Base-by-base conservation (phyloP, 1,140 invertebrate genomes). In the Oncopeltus fasciatus region DNA sequence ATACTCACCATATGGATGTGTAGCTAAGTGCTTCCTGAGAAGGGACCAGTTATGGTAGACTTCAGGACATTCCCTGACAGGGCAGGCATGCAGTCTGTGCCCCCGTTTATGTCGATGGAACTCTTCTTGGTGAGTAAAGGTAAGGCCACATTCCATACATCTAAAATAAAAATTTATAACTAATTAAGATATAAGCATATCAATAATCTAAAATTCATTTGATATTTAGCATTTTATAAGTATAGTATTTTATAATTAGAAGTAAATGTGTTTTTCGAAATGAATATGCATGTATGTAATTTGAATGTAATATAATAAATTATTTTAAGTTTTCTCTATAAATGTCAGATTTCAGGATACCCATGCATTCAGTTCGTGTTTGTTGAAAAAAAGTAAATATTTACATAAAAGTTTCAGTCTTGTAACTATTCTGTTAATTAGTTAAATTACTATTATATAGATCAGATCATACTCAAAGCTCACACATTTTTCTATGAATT, bases 21-120 rank as follows among this genome's bases (percentile, higher is more conserved):
- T 24, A 11, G 20, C 16, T 3, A 53, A 43, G 57, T 62, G 61
- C 24, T 62, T 62, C n/a, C 61, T 31, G 8, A 62, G 16, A n/a
- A 5, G 12, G 9, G 49, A 57, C 61, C 61, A 62, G 18, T 56
- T 56, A 20, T 21, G 18, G 31, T 27, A 62, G n/a, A 28, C 31
- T 38, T 31, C 51, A 1, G 20, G 5, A 43, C 61, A 62, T 4
- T 18, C 31, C 20, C 14, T 21, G 3, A 24, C 29, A 38, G 49
- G 28, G 46, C 61, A 62, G 18, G 33, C 14, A 21, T 56, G 38
- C 12, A 62, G 2, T 14, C n/a, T 21, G 26, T 62, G 61, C 2
- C 31, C 31, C 24, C 61, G 47, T 31, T 31, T 29, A 46, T 62
- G 61, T 2, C 61, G 51, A 31, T 62, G 56, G 14, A 21, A 56